Evolutionary conservation across 2,113 vertebrate genomes (phyloP).

Genomic region (Nycticryphes semicollaris): DNA sequence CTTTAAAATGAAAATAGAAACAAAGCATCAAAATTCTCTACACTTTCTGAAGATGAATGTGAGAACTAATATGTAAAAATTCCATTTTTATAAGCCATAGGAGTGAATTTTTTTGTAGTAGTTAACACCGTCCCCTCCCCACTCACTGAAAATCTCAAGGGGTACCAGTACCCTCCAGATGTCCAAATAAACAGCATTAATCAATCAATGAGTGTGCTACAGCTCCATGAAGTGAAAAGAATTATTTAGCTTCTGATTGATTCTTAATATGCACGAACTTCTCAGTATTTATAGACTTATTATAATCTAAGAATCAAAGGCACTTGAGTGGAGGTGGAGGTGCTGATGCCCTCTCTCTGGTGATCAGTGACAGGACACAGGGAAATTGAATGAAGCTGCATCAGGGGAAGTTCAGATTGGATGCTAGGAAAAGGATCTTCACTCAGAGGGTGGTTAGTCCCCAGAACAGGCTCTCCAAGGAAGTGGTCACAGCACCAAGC

Average conservation of each 20-base stretch:
- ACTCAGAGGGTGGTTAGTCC: rapidly evolving
- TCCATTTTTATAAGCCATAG: neutral
- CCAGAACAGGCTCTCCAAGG: neutral
- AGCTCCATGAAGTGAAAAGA: neutral
- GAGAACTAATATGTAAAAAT: neutral
- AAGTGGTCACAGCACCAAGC: neutral
- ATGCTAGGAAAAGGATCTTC: neutral
- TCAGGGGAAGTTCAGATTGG: neutral
- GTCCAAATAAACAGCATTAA: neutral
- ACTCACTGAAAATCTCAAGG: neutral
- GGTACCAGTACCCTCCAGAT: neutral
- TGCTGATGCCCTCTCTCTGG: neutral
- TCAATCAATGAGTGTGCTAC: neutral
- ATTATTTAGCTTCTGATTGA: neutral
- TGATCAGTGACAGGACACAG: rapidly evolving
- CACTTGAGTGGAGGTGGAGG: neutral
- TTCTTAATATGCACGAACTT: neutral
- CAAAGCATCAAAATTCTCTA: neutral
- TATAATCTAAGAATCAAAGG: neutral
- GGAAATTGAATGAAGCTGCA: neutral
- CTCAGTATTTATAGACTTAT: neutral
- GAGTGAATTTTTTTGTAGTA: neutral
- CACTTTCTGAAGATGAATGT: neutral
- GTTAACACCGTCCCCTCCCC: neutral
- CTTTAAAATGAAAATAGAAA: neutral